phyloP scores from a whole-genome alignment of 2,113 vertebrate species.

The Hydropotes inermis region DNA sequence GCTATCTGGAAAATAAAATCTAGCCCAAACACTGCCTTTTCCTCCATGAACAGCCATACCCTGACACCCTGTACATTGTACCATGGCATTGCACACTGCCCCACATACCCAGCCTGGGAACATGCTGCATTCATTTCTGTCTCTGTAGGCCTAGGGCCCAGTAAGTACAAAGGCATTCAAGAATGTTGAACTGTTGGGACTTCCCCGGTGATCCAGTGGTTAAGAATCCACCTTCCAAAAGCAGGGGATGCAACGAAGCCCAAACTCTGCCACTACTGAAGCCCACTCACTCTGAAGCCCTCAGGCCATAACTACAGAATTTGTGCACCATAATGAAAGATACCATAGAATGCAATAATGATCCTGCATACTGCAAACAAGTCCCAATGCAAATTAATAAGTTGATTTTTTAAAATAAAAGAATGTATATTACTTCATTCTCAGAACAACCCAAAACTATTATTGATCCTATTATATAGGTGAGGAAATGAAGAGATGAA shows the following conservation, averaged over 20 bases:
- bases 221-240: neutral
- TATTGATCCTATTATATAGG: neutral
- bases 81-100: neutral
- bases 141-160: neutral
- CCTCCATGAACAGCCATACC: neutral
- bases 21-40: neutral
- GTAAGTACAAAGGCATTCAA: constrained; percentile 1
- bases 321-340: neutral
- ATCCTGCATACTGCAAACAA: neutral
- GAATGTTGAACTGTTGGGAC: neutral
- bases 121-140: neutral
- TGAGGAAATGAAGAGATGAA: neutral
- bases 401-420: neutral
- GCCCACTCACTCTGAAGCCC: neutral
- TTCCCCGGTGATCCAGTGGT: neutral
- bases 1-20: neutral
- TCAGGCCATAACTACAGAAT: neutral
- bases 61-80: neutral
- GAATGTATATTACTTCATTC: neutral
- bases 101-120: neutral
- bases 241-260: neutral
- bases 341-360: neutral
- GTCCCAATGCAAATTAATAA: neutral
- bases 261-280: neutral
- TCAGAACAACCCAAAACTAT: neutral